Conservation (phyloP, 2,888 invertebrate genomes). For the Drosophila monieri region DNA sequence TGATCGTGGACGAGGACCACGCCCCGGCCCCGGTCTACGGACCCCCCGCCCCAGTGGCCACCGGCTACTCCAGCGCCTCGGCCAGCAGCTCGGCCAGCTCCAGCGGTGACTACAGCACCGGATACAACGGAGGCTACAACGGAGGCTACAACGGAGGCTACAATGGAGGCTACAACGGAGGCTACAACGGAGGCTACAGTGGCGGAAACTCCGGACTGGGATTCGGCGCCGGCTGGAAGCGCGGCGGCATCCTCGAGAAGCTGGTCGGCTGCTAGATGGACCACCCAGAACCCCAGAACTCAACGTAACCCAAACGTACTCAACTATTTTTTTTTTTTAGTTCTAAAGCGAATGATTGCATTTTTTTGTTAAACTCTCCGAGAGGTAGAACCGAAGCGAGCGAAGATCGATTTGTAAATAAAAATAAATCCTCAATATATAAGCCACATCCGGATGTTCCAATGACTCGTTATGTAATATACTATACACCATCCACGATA, state of each 20-base stretch:
- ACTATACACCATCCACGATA: background rate
- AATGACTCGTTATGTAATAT: background rate
- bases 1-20: conserved; percentile 68
- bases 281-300: conserved; percentile 2
- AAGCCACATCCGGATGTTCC: background rate
- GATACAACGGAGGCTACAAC: conserved; percentile 44
- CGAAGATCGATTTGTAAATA: conserved; percentile 37
- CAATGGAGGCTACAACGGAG: conserved; percentile 30
- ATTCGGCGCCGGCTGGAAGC: conserved; percentile 65
- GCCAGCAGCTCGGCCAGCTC: conserved; percentile 29
- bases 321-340: conserved; percentile 61
- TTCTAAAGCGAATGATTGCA: conserved; percentile 57
- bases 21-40: conserved; percentile 66
- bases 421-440: conserved; percentile 26
- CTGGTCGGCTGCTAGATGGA: conserved; percentile 68
- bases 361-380: conserved; percentile 12
- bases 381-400: conserved; percentile 9
- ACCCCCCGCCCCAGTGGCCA: conserved; percentile 36
- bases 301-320: conserved; percentile 44
- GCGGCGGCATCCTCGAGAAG: conserved; percentile 78
- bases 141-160: conserved; percentile 30
- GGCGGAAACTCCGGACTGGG: conserved; percentile 36
- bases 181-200: conserved; percentile 30
- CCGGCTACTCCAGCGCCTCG: conserved; percentile 38
- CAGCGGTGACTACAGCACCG: conserved; percentile 24